Conservation (phyloP, 2,797 vertebrate genomes). For the Pelochelys cantorii region DNA sequence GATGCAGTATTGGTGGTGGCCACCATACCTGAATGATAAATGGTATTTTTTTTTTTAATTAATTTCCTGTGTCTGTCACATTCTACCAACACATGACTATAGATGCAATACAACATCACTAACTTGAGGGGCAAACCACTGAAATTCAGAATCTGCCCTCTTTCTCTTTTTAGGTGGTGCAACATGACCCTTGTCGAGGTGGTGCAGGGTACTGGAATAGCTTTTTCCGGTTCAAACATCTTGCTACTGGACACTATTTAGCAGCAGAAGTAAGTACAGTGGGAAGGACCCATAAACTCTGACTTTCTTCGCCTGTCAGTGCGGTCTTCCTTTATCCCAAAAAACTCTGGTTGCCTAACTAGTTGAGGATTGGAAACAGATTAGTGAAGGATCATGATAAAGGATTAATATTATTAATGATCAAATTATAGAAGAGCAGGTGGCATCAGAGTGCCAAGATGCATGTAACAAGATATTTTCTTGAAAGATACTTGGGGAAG, state of each 20-base stretch:
- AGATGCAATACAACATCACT: fast-evolving
- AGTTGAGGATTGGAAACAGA: neutral
- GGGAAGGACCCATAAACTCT: neutral
- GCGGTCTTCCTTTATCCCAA: neutral
- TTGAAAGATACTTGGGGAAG: neutral
- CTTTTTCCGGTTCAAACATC: constrained; percentile 97
- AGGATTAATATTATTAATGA: neutral
- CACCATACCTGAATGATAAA: neutral
- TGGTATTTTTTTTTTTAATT: fast-evolving
- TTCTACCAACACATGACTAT: neutral
- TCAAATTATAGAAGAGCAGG: neutral
- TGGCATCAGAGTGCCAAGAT: neutral
- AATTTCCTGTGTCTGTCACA: fast-evolving
- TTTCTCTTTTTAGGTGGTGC: constrained; percentile 88
- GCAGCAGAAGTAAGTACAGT: constrained; percentile 91
- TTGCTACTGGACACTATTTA: constrained; percentile 96
- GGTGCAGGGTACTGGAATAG: constrained; percentile 99
- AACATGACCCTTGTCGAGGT: constrained; percentile 97
- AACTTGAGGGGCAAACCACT: neutral
- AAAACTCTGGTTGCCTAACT: constrained; percentile 1
- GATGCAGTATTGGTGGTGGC: neutral
- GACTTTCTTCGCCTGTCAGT: neutral
- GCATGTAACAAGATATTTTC: fast-evolving
- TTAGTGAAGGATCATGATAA: too few relatives aligned
- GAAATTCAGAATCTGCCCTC: neutral